phyloP scores from a whole-genome alignment of 2,797 vertebrate species.

The Brotula barbata region DNA sequence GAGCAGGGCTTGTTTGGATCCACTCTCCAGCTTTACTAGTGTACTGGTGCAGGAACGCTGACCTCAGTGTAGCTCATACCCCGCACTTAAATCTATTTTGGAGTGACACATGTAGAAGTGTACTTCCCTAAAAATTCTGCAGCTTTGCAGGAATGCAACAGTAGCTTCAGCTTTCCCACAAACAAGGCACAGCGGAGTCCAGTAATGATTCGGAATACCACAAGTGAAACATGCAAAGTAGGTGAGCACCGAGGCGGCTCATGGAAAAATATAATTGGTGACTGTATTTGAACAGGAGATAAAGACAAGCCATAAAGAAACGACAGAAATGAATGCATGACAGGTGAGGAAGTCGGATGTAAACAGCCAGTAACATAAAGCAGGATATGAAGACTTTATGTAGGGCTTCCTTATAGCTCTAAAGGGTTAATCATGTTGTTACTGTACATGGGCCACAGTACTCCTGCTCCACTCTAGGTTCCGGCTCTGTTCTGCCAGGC shows the following conservation, averaged over 20 bases:
- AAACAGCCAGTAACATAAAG: conserved; percentile 2
- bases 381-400: background rate
- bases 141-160: conserved; percentile 25
- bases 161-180: conserved; percentile 25
- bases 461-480: conserved; percentile 62
- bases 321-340: background rate
- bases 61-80: conserved; percentile 73
- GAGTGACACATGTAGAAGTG: conserved; percentile 55
- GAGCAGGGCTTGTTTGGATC: conserved; percentile 31
- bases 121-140: conserved; percentile 54
- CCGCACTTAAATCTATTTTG: conserved; percentile 85
- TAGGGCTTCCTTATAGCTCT: conserved; percentile 21
- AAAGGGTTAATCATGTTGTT: conserved; percentile 70
- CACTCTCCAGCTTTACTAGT: conserved; percentile 51
- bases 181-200: conserved; percentile 23
- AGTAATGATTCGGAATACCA: conserved; percentile 30
- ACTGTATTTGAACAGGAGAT: background rate
- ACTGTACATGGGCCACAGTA: conserved; percentile 61
- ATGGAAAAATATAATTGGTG: conserved; percentile 5
- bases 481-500: conserved; percentile 60
- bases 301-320: background rate
- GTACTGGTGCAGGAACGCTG: conserved; percentile 59
- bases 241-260: background rate
- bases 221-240: conserved; percentile 14
- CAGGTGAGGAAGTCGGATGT: background rate